Evolutionary conservation across 2,113 vertebrate genomes (phyloP).

Genomic region (Anoura caudifer): DNA sequence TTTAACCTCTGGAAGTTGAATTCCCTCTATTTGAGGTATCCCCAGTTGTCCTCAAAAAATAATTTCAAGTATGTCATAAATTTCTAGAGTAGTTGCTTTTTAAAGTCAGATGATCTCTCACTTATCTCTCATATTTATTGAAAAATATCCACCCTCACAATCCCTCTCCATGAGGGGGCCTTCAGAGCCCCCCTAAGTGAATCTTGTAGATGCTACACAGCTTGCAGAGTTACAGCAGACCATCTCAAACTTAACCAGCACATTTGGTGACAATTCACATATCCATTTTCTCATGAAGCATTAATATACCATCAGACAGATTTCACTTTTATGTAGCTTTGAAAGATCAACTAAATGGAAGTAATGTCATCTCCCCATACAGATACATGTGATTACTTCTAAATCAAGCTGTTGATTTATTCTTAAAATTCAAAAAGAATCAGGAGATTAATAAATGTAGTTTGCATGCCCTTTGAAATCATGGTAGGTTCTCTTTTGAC

Average conservation of each 20-base stretch:
- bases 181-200: neutral
- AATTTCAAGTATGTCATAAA: neutral
- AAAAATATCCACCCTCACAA: neutral
- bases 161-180: neutral
- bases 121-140: neutral
- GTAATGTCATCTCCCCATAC: constrained; percentile 9
- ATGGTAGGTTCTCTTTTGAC: constrained; percentile 56
- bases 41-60: neutral
- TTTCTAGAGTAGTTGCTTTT: neutral
- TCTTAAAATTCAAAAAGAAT: constrained; percentile 62
- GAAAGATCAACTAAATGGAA: constrained; percentile 24
- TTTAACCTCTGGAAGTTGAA: neutral
- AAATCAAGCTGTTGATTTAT: constrained; percentile 69
- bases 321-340: constrained; percentile 31
- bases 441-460: constrained; percentile 65
- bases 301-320: neutral
- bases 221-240: neutral
- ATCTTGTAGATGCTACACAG: neutral
- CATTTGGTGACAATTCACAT: neutral
- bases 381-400: constrained; percentile 64
- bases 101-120: neutral
- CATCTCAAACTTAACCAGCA: neutral
- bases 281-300: neutral
- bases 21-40: neutral
- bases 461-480: constrained; percentile 73